Conservation (phyloP, 2,113 vertebrate genomes). For the Calypte anna region DNA sequence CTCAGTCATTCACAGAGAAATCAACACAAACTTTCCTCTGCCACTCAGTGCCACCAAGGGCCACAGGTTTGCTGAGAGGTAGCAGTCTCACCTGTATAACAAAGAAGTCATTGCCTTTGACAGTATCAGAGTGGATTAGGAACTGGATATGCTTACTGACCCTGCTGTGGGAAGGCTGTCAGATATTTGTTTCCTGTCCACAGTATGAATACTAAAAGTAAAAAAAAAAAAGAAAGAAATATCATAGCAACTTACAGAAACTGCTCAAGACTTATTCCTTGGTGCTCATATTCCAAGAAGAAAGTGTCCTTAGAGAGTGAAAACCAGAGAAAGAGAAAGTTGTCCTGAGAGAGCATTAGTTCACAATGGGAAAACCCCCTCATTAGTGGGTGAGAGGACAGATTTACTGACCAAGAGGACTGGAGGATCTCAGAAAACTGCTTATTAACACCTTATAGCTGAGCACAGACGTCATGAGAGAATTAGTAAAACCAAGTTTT, state of each 20-base stretch:
- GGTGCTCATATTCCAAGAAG: neutral
- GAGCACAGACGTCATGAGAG: neutral
- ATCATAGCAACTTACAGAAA: neutral
- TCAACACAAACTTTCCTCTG: neutral
- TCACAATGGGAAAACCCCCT: neutral
- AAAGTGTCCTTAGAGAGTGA: neutral
- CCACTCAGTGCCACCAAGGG: neutral
- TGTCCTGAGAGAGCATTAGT: neutral
- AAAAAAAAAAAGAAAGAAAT: neutral
- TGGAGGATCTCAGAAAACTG: neutral
- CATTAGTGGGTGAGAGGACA: neutral
- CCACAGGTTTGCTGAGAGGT: neutral
- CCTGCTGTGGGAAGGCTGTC: neutral
- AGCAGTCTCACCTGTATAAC: neutral
- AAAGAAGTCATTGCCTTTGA: neutral
- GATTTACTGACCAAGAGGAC: neutral
- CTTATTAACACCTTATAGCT: neutral
- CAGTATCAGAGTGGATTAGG: neutral
- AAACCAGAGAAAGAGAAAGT: neutral
- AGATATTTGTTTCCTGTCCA: neutral
- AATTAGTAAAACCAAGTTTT: neutral
- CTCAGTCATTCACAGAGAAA: neutral
- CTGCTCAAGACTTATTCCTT: neutral
- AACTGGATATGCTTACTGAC: neutral
- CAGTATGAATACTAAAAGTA: neutral